Percentiles rank a stretch among this genome's conserved stretches.
Conservation (phyloP, 1,140 invertebrate species). For the Agraylea sexmaculata region DNA sequence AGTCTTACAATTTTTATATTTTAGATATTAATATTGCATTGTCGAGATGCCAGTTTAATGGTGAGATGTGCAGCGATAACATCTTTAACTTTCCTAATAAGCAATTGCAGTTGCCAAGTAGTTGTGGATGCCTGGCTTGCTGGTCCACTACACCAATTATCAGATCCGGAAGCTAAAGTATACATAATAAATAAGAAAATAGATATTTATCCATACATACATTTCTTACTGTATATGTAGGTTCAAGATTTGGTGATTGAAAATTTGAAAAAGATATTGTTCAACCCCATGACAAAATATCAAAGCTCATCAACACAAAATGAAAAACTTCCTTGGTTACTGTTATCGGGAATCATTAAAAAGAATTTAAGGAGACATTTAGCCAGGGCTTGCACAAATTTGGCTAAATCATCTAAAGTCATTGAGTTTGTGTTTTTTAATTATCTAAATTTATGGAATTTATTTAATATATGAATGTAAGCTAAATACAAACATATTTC, state of each 20-base stretch:
- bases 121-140: constrained; percentile 30
- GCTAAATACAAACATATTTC: no score
- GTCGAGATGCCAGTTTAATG: constrained; percentile 33
- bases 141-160: constrained; percentile 33
- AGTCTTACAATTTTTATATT: constrained; percentile 1
- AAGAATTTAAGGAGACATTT: constrained; percentile 34
- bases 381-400: constrained; percentile 28
- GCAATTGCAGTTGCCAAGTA: constrained; percentile 17
- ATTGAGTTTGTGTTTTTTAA: constrained; percentile 26
- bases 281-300: constrained; percentile 24
- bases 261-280: constrained; percentile 25
- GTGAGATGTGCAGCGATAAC: constrained; percentile 29
- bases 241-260: constrained; percentile 32
- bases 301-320: constrained; percentile 3
- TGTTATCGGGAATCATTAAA: constrained; percentile 27
- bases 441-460: neutral
- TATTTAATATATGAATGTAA: no score
- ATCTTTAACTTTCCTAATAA: constrained; percentile 27
- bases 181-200: neutral
- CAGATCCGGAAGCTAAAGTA: constrained; percentile 29
- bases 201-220: neutral
- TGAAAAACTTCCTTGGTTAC: constrained; percentile 28
- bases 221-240: constrained; percentile 19
- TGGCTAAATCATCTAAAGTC: constrained; percentile 24
- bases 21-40: constrained; percentile 30